Conservation (phyloP, 1,140 invertebrate genomes). For the Leptoteleia sp. region DNA sequence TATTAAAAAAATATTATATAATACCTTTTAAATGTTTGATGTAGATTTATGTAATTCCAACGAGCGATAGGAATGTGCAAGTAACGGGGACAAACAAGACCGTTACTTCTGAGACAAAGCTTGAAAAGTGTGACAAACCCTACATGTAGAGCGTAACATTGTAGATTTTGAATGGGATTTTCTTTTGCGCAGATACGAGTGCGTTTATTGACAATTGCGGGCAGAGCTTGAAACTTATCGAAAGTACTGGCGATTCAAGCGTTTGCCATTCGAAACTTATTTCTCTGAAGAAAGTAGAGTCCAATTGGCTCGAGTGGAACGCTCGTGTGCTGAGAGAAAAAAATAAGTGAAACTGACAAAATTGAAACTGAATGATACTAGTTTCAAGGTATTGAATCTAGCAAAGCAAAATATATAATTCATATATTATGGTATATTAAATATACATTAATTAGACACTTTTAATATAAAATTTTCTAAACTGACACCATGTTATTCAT, state of each 20-base stretch:
- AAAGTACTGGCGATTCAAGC: conserved; percentile 25
- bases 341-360: no score
- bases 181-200: background rate
- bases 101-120: conserved; percentile 51
- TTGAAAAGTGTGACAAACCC: conserved; percentile 36
- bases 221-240: conserved; percentile 24
- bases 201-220: conserved; percentile 12
- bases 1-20: no score
- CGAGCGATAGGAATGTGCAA: conserved; percentile 31
- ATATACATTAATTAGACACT: no score
- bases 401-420: no score
- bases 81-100: conserved; percentile 52
- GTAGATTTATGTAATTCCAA: conserved; percentile 35
- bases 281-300: conserved; percentile 45
- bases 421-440: no score
- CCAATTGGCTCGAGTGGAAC: conserved; percentile 27
- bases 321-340: conserved; percentile 2
- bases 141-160: conserved; percentile 49
- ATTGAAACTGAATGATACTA: no score
- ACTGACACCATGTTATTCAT: no score
- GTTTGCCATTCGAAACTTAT: conserved; percentile 16
- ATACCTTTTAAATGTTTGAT: no score
- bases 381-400: no score
- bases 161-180: conserved; percentile 33
- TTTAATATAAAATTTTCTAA: no score